phyloP scores from a whole-genome alignment of 2,888 invertebrate species.

The Palloptera scutellata region DNA sequence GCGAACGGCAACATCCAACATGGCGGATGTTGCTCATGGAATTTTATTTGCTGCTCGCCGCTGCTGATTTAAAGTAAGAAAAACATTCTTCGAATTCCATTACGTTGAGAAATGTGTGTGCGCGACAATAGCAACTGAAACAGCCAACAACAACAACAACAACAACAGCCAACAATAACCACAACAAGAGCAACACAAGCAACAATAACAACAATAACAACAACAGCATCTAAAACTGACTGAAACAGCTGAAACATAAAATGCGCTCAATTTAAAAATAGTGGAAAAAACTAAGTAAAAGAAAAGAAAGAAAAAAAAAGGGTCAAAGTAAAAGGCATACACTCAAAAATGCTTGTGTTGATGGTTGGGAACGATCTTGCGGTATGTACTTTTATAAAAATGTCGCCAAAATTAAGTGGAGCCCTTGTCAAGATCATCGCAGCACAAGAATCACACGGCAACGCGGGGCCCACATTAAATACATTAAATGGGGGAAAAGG shows the following conservation, averaged over 20 bases:
- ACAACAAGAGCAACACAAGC: slow-evolving; percentile 4
- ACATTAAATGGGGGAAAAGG: no score
- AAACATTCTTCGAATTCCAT: slow-evolving; percentile 45
- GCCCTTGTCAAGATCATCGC: not conserved
- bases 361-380: no score
- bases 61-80: slow-evolving; percentile 36
- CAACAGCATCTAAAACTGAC: slow-evolving; percentile 7
- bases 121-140: slow-evolving; percentile 23
- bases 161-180: slow-evolving; percentile 6
- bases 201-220: not conserved
- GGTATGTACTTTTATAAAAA: not conserved
- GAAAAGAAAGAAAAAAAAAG: not conserved
- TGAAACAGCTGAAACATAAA: not conserved
- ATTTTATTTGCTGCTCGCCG: slow-evolving; percentile 36
- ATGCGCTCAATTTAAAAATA: not conserved
- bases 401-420: slow-evolving; percentile 7
- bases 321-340: not conserved
- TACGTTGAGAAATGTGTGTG: slow-evolving; percentile 44
- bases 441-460: not conserved
- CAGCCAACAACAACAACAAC: slow-evolving; percentile 24
- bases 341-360: not conserved
- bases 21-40: slow-evolving; percentile 36
- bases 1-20: slow-evolving; percentile 16
- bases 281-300: not conserved
- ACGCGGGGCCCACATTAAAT: no score